Evolutionary conservation across 2,888 invertebrate genomes (phyloP).

Genomic region (Acleris literana): DNA sequence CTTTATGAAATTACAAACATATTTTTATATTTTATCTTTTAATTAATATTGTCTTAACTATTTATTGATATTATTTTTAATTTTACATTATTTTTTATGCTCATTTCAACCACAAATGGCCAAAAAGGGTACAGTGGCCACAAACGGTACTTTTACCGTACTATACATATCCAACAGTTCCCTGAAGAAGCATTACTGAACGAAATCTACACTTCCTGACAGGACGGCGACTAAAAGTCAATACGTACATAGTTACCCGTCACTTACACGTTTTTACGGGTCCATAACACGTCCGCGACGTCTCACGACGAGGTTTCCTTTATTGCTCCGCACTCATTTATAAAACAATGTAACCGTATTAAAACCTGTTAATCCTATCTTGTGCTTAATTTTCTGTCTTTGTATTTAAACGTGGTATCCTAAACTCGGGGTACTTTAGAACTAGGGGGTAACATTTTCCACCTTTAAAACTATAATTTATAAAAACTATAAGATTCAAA

Average conservation of each 20-base stretch:
- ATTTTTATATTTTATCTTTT: no score
- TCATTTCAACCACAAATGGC: no score
- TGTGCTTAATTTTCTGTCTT: neutral
- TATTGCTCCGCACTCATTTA: slow-evolving; percentile 54
- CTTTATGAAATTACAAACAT: no score
- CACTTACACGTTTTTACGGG: slow-evolving; percentile 69
- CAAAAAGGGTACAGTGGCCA: no score
- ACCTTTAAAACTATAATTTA: no score
- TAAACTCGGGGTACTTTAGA: neutral
- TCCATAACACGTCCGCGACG: slow-evolving; percentile 57
- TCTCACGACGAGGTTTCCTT: slow-evolving; percentile 48
- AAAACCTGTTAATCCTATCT: slow-evolving; percentile 25
- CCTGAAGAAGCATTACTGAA: slow-evolving; percentile 17
- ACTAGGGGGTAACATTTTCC: neutral
- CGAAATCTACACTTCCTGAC: slow-evolving; percentile 45
- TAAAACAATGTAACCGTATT: slow-evolving; percentile 36
- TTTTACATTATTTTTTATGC: no score
- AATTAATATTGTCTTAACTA: no score
- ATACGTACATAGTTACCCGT: slow-evolving; percentile 57
- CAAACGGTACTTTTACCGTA: no score
- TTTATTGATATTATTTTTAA: no score
- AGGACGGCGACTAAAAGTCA: slow-evolving; percentile 70
- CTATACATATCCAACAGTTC: no score
- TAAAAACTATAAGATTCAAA: no score
- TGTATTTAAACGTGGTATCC: neutral